Conservation (phyloP, 2,888 invertebrate genomes). For the Stenodera caucasica region DNA sequence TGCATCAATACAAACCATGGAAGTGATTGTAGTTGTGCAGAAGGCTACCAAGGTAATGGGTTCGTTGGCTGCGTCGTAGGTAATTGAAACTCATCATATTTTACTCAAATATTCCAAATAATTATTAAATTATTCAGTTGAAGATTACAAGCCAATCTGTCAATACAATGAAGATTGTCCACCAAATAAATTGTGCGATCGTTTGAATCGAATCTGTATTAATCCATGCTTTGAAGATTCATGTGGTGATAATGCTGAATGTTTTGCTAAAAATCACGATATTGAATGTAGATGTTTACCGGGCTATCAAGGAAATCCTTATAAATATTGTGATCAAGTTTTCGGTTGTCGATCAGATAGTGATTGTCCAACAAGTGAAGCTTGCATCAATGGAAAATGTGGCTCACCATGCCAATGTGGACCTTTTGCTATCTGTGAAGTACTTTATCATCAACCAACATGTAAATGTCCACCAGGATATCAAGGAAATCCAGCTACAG, state of each 20-base stretch:
- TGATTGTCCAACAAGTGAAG: constrained; percentile 74
- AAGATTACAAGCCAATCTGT: constrained; percentile 64
- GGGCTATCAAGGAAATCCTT: constrained; percentile 77
- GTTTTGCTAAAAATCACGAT: constrained; percentile 74
- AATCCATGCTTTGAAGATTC: constrained; percentile 79
- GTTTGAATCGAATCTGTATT: constrained; percentile 80
- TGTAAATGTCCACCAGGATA: constrained; percentile 85
- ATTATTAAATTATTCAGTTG: too few relatives aligned
- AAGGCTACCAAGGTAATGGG: constrained; percentile 86
- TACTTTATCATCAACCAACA: constrained; percentile 73
- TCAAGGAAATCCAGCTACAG: constrained; percentile 72
- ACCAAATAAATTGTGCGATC: constrained; percentile 81
- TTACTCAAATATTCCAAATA: too few relatives aligned
- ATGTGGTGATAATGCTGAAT: constrained; percentile 82
- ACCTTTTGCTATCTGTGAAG: constrained; percentile 78
- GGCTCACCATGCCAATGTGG: constrained; percentile 79
- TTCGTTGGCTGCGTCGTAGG: constrained; percentile 80
- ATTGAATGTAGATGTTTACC: constrained; percentile 74
- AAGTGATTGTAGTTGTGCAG: constrained; percentile 81
- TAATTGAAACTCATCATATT: constrained; percentile 53
- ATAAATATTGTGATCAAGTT: constrained; percentile 69
- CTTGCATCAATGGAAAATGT: constrained; percentile 77
- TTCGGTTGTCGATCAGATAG: constrained; percentile 72
- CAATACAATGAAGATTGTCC: constrained; percentile 92
- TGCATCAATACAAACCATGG: constrained; percentile 88